Conservation (phyloP, 1,140 invertebrate genomes). For the Eumeta japonica region DNA sequence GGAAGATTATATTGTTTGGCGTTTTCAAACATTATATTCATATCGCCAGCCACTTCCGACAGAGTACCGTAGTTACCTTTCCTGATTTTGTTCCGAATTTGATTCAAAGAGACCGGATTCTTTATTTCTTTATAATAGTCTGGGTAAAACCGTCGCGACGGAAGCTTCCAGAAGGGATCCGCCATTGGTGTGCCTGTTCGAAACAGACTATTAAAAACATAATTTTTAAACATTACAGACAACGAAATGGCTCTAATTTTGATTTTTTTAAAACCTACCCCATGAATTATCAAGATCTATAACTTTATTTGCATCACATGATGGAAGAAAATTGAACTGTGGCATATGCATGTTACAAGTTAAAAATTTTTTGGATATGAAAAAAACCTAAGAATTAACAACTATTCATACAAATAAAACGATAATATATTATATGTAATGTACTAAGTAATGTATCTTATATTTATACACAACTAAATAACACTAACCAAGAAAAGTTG, state of each 20-base stretch:
- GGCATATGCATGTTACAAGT: no score
- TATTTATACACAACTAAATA: no score
- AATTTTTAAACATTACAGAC: conserved; percentile 9
- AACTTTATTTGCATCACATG: conserved; percentile 33
- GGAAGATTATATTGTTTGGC: conserved; percentile 92
- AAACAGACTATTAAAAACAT: conserved; percentile 38
- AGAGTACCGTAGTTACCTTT: conserved; percentile 82
- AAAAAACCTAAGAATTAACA: no score
- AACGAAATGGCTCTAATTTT: conserved; percentile 39
- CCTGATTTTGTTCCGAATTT: conserved; percentile 90
- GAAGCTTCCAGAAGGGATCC: conserved; percentile 91
- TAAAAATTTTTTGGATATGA: no score
- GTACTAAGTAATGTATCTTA: no score
- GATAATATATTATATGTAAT: no score
- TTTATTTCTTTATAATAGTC: conserved; percentile 98
- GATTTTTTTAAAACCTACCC: background rate
- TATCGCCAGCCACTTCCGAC: conserved; percentile 87
- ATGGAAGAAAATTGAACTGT: no score
- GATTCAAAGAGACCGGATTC: conserved; percentile 89
- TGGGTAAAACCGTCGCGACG: conserved; percentile 85
- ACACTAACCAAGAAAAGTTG: no score
- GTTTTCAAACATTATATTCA: conserved; percentile 99
- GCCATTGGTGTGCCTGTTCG: conserved; percentile 71
- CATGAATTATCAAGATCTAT: conserved; percentile 32
- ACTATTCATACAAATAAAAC: no score